Base-by-base conservation (phyloP, 2,113 vertebrate genomes). In the Anthoscopus minutus region DNA sequence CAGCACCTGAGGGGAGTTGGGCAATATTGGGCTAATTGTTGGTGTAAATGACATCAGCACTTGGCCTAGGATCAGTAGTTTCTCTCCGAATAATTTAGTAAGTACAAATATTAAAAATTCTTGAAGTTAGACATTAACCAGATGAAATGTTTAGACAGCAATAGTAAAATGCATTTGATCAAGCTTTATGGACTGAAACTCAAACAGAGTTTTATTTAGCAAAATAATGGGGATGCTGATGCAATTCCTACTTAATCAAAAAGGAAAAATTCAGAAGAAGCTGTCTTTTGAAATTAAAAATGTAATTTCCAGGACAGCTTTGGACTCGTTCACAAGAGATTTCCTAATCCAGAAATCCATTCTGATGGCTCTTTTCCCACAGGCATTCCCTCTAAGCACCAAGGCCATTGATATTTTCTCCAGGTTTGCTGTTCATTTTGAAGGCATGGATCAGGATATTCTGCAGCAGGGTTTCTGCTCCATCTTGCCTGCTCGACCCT, bases 31-130 rank as follows among this genome's bases (percentile, higher is more conserved):
- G 72, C 78, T 95, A 90, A 79, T 91, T 94, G 86, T 84, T 95
- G 88, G 81, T 83, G 81, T 89, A 92, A 95, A 79, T 95, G 93
- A 96, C 95, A 94, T 96, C 95, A 96, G 61, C 70, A 17, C 74
- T 97, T 97, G 96, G 95, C 96, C 70, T 77, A 7, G 1, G 81
- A 97, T 96, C 96, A 95, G 86, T 94, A 60, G 84, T 61, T 93
- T 81, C 90, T 88, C 76, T 79, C 90, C 79, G 81, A 93, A 96
- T 92, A 96, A 97, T 95, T 96, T 94, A 89, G 93, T 81, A 91
- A 96, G 93, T 94, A 96, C 86, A 97, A 96, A 97, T 97, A 97
- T 96, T 92, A 96, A 96, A 96, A 97, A 96, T 95, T 91, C 88
- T 90, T 96, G 60, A 70, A 82, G 89, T 97, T 96, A 97, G 89